A percentile compares a stretch with the other conserved stretches of the same genome.
phyloP scores from a whole-genome alignment of 2,888 invertebrate genomes.

The Cylindroiulus punctatus region DNA sequence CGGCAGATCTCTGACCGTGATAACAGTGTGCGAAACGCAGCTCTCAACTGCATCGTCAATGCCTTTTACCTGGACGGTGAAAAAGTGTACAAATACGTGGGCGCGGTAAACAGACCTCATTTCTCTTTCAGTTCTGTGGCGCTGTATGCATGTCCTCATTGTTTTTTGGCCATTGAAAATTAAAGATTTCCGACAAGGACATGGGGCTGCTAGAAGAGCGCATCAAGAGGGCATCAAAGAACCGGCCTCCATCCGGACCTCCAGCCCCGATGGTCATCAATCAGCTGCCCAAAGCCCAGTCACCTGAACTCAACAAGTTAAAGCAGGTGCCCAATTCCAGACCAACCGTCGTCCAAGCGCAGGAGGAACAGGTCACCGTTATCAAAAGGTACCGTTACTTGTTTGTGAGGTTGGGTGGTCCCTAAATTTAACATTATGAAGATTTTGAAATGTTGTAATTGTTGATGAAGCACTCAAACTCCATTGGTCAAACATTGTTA shows the following conservation, averaged over 20 bases:
- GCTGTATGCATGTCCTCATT: not conserved
- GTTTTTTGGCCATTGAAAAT: constrained; percentile 55
- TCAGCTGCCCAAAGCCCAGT: constrained; percentile 65
- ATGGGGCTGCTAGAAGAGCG: constrained; percentile 92
- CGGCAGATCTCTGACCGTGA: constrained; percentile 96
- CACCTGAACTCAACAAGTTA: not conserved
- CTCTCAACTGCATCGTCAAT: constrained; percentile 90
- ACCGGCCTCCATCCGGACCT: constrained; percentile 61
- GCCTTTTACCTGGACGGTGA: constrained; percentile 93
- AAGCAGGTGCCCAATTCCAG: constrained; percentile 58
- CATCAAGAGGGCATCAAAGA: constrained; percentile 87
- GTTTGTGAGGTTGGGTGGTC: not conserved
- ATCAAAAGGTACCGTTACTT: constrained; percentile 6
- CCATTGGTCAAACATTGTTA: too few species aligned
- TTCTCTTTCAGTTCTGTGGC: too few species aligned
- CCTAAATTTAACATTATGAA: too few species aligned
- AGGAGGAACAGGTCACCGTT: constrained; percentile 28
- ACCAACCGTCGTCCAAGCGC: not conserved
- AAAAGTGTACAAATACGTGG: constrained; percentile 88
- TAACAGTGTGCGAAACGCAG: constrained; percentile 94
- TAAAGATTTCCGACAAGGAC: constrained; percentile 91
- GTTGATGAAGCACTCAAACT: too few species aligned
- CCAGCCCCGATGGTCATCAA: constrained; percentile 55
- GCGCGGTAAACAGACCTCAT: constrained; percentile 73
- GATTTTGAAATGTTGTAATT: too few species aligned